Percentiles rank a stretch among this genome's conserved stretches.
phyloP scores from a whole-genome alignment of 2,797 vertebrate genomes.

The Chelonia mydas region DNA sequence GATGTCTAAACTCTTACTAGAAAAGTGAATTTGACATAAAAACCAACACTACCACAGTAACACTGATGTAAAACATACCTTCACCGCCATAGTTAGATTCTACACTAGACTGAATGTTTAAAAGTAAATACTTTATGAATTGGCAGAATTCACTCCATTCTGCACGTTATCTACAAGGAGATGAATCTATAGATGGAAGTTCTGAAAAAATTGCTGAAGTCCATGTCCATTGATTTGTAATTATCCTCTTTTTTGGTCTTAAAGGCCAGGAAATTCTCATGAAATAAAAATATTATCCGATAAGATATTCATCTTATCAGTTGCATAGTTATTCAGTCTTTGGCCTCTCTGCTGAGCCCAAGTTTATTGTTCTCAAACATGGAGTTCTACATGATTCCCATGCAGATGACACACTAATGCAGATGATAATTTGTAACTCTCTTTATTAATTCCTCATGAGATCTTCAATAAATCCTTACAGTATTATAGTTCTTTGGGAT shows the following conservation, averaged over 20 bases:
- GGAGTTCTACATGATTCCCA: not conserved
- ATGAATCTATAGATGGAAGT: not conserved
- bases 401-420: conserved; percentile 35
- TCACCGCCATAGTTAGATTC: not conserved
- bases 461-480: conserved; percentile 66
- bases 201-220: not conserved
- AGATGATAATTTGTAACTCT: conserved; percentile 60
- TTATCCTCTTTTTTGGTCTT: not conserved
- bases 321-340: not conserved
- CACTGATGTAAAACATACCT: not conserved
- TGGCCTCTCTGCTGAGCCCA: not conserved
- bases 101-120: not conserved
- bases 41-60: not conserved
- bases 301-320: conserved; percentile 24
- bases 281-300: not conserved
- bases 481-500: conserved; percentile 62
- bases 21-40: not conserved
- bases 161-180: not conserved
- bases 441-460: conserved; percentile 66
- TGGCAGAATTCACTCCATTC: not conserved
- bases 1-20: not conserved
- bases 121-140: not conserved
- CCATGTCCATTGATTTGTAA: not conserved
- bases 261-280: conserved; percentile 6
- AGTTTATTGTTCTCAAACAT: conserved; percentile 21